Evolutionary conservation across 1,140 invertebrate species (phyloP).

Genomic region (Adoxophyes honmai): DNA sequence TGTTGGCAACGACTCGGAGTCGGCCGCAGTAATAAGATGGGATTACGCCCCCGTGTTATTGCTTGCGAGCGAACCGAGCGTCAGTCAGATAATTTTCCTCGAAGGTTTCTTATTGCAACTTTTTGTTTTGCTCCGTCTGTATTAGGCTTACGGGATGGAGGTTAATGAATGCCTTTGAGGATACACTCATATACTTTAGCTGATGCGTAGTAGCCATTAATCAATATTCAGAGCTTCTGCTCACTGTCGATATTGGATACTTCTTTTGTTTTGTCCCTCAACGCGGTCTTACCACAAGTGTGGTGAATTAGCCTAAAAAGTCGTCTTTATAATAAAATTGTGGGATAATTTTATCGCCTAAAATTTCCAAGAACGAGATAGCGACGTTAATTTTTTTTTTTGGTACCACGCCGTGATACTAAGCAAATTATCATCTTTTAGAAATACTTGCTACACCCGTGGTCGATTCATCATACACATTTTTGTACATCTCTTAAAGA

Average conservation of each 20-base stretch:
- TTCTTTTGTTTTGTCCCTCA: no score
- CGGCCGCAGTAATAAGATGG: slow-evolving; percentile 41
- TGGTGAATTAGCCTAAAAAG: no score
- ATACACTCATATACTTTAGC: slow-evolving; percentile 2
- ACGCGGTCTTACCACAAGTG: no score
- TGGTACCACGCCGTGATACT: no score
- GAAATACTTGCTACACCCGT: no score
- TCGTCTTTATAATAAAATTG: no score
- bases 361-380: no score
- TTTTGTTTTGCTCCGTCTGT: not conserved
- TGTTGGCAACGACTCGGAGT: slow-evolving; percentile 29
- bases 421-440: no score
- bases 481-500: no score
- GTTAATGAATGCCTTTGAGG: not conserved
- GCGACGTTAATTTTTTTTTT: no score
- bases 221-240: not conserved
- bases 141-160: not conserved
- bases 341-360: no score
- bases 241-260: not conserved
- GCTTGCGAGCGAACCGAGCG: slow-evolving; percentile 17
- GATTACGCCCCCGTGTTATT: slow-evolving; percentile 38
- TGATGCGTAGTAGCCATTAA: not conserved
- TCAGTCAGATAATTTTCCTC: slow-evolving; percentile 10
- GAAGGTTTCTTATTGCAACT: not conserved
- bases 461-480: no score